Evolutionary conservation across 2,888 invertebrate genomes (phyloP).

Genomic region (Toxonevra muliebris): DNA sequence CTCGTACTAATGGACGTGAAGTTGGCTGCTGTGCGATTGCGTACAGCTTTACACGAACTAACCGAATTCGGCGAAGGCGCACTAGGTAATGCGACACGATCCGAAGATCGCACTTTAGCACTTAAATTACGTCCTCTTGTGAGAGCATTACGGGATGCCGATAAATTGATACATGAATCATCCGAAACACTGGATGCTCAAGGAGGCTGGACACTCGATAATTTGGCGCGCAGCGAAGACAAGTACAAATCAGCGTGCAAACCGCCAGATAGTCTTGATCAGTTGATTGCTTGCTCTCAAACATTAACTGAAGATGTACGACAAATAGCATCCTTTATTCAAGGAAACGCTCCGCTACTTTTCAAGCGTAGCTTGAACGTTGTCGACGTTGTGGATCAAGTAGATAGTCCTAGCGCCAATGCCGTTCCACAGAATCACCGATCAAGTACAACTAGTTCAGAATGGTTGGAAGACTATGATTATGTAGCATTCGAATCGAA

Average conservation of each 20-base stretch:
- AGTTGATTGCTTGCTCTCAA: constrained; percentile 85
- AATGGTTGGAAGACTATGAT: constrained; percentile 87
- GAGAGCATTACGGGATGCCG: constrained; percentile 81
- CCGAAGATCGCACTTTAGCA: constrained; percentile 81
- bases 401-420: constrained; percentile 2
- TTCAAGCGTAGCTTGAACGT: constrained; percentile 70
- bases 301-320: constrained; percentile 89
- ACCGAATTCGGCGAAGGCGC: constrained; percentile 90
- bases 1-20: constrained; percentile 84
- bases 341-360: constrained; percentile 81
- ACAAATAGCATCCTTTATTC: constrained; percentile 89
- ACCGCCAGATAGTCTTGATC: constrained; percentile 85
- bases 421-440: constrained; percentile 11
- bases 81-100: constrained; percentile 84
- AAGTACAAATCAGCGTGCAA: constrained; percentile 58
- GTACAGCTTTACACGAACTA: constrained; percentile 85
- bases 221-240: constrained; percentile 68
- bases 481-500: constrained; percentile 87
- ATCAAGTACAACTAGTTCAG: constrained; percentile 53
- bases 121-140: constrained; percentile 81
- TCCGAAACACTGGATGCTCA: constrained; percentile 78
- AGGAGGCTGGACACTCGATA: constrained; percentile 81
- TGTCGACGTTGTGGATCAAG: constrained; percentile 24
- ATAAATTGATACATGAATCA: constrained; percentile 81
- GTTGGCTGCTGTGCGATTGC: constrained; percentile 78